Evolutionary conservation across 2,797 vertebrate species (phyloP), one percentile per base, ranked within the genome.

Genomic region (Okamejei kenojei): DNA sequence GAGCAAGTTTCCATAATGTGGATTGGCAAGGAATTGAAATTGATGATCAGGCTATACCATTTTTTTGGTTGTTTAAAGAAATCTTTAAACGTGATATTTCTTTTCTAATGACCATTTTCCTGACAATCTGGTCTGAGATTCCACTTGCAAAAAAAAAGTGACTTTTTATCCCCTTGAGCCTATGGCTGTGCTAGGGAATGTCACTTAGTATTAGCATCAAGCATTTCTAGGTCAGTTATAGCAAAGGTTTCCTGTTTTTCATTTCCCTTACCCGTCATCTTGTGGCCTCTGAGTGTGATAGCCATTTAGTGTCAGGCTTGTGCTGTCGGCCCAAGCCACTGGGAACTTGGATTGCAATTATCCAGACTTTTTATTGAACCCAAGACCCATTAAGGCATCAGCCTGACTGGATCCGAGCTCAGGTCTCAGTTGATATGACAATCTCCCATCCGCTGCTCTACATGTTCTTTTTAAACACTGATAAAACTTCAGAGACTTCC

Each of bases 251-350:
- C 61, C 61, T 88, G 84, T 88, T 88, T 65, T 68, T 88, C 84
- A 88, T 88, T 88, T 68, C 63, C 84, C 84, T 21, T 3, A 86
- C 13, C 84, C 21, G 84, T 19, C 63, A 88, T 88, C 63, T 88
- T 32, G 63, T 68, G 84, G 61, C 63, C n/a, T 68, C n/a, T 88
- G 82, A n/a, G 84, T 32, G 63, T 35, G 84, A 88, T 88, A 68
- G 61, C 84, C 84, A 88, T 88, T 88, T 88, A 88, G 84, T 88
- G 17, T 88, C 84, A 88, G 63, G 65, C 68, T 68, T 68, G n/a
- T 88, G 63, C 84, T 88, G 84, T 88, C 19, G 84, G 84, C 84
- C 17, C n/a, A 35, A 68, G n/a, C n/a, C n/a, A 88, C 84, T 68
- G 19, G n/a, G n/a, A 88, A 68, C 61, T 54, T 88, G 21, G n/a